Evolutionary conservation across 2,797 vertebrate genomes (phyloP).

Genomic region (Lacerta agilis): DNA sequence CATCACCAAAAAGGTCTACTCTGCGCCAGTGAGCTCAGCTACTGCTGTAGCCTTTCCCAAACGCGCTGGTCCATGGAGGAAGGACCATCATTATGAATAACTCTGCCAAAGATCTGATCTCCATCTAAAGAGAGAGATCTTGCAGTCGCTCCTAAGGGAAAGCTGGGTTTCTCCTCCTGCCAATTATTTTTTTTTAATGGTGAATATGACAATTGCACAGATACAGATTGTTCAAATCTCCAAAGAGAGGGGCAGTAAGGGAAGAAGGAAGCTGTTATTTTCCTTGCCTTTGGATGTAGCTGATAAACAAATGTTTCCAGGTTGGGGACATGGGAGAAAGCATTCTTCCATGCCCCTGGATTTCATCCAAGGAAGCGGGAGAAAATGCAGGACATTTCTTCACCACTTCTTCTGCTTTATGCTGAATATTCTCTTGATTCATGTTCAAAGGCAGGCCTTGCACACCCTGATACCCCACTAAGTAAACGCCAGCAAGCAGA

Average conservation of each 20-base stretch:
- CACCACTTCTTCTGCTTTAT: not conserved
- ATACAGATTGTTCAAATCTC: not conserved
- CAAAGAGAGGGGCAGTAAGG: too few relatives aligned
- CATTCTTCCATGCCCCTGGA: not conserved
- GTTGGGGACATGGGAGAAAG: too few relatives aligned
- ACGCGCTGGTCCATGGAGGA: not conserved
- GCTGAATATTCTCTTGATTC: not conserved
- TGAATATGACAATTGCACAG: not conserved
- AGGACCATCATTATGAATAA: too few relatives aligned
- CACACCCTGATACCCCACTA: not conserved
- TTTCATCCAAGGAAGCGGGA: not conserved
- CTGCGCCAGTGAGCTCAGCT: not conserved
- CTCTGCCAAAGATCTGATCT: not conserved
- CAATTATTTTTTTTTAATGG: not conserved
- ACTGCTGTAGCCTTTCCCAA: not conserved
- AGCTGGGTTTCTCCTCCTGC: not conserved
- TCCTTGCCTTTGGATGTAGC: not conserved
- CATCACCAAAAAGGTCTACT: not conserved
- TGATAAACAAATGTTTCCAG: not conserved
- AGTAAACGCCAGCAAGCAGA: too few relatives aligned
- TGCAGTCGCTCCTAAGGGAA: too few relatives aligned
- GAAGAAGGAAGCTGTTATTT: not conserved
- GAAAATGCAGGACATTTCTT: not conserved
- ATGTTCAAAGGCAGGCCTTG: not conserved
- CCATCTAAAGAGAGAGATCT: not conserved